Conservation (phyloP, 2,888 invertebrate species). For the Cheilosia urbana region DNA sequence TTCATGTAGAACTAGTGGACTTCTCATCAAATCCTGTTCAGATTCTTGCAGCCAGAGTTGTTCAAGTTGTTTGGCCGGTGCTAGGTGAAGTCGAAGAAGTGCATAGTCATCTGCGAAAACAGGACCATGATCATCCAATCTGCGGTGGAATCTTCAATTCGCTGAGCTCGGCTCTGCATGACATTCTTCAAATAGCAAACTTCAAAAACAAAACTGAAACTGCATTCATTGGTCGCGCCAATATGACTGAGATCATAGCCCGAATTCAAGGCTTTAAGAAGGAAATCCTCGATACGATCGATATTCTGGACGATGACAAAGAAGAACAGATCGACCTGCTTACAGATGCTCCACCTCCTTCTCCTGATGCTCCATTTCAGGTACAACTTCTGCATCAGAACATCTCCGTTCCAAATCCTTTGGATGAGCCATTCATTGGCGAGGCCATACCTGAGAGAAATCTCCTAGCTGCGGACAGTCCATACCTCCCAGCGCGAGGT, state of each 20-base stretch:
- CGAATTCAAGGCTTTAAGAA: constrained; percentile 78
- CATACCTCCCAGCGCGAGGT: constrained; percentile 78
- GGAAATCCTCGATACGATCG: constrained; percentile 45
- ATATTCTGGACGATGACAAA: constrained; percentile 19
- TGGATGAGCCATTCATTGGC: constrained; percentile 70
- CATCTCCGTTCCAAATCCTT: constrained; percentile 26
- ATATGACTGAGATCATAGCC: constrained; percentile 77
- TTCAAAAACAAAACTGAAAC: constrained; percentile 13
- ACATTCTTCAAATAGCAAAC: constrained; percentile 78
- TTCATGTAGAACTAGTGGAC: constrained; percentile 76
- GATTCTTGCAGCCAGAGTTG: constrained; percentile 79
- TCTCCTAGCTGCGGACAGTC: constrained; percentile 78
- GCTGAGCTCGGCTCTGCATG: constrained; percentile 77
- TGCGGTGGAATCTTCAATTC: constrained; percentile 70
- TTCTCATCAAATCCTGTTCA: constrained; percentile 78
- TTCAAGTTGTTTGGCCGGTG: constrained; percentile 79
- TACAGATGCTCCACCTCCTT: constrained; percentile 39
- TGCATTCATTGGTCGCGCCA: not conserved
- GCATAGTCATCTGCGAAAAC: constrained; percentile 65
- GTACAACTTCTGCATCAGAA: constrained; percentile 15
- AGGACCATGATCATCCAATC: constrained; percentile 74
- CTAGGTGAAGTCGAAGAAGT: constrained; percentile 78
- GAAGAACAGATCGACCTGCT: constrained; percentile 2
- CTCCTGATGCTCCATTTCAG: constrained; percentile 25
- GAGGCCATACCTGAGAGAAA: constrained; percentile 72